Evolutionary conservation across 64 coral and sea anemone species (phyloP).

Genomic region (Pachyseris speciosa): DNA sequence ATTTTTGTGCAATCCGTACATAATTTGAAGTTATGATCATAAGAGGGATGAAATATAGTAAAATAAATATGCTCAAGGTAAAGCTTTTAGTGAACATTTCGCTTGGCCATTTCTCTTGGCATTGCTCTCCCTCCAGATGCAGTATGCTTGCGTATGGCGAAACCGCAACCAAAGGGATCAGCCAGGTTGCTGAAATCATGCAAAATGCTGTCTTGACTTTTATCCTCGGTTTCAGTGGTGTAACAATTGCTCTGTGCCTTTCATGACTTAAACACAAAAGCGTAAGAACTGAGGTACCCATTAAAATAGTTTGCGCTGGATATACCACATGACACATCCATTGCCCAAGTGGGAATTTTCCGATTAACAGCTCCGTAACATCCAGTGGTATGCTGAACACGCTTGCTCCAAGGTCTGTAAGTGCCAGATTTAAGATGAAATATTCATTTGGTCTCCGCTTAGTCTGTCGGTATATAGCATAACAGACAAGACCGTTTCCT

Average conservation of each 20-base stretch:
- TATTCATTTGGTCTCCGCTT: conserved; percentile 32
- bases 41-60: conserved; percentile 23
- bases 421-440: conserved; percentile 63
- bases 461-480: conserved; percentile 3
- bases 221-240: conserved; percentile 27
- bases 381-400: conserved; percentile 50
- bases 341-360: conserved; percentile 10
- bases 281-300: conserved; percentile 51
- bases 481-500: conserved; percentile 28
- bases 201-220: not conserved
- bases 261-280: conserved; percentile 46
- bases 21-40: not conserved
- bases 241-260: conserved; percentile 59
- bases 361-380: conserved; percentile 3
- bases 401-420: conserved; percentile 54
- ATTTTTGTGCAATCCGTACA: not conserved
- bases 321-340: conserved; percentile 64
- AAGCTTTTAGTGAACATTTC: not conserved
- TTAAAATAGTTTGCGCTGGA: conserved; percentile 60
- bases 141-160: conserved; percentile 20
- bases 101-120: conserved; percentile 38
- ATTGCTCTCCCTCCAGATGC: not conserved
- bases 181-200: not conserved
- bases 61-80: not conserved
- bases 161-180: not conserved